These are phyloP conservation scores for Isichthys henryi DNA, from an alignment of 2,113 vertebrate species.

Conservation along the genomic window DNA sequence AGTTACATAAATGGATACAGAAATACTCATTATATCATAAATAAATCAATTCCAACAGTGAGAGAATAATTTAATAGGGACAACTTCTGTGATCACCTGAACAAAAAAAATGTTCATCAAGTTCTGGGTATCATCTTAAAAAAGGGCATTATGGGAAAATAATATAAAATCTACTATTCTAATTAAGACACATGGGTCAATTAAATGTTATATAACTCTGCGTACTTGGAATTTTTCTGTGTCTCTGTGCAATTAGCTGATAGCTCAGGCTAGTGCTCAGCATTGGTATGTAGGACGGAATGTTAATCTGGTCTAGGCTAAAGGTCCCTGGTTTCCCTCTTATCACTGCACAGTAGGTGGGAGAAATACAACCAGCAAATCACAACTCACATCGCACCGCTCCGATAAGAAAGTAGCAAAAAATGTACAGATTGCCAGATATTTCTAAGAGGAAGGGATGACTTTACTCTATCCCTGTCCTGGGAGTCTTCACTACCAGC, in stretches of 20 bases:
- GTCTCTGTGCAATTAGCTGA: background rate
- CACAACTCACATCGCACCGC: background rate
- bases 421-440: background rate
- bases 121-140: too few species aligned
- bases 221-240: background rate
- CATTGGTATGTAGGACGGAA: background rate
- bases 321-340: background rate
- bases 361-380: background rate
- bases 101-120: background rate
- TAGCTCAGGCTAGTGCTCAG: background rate
- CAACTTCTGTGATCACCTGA: background rate
- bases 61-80: conserved; percentile 1
- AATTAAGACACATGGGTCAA: background rate
- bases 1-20: background rate
- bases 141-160: background rate
- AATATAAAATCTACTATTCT: background rate
- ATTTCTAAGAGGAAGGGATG: background rate
- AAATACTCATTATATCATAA: background rate
- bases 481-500: background rate
- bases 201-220: background rate
- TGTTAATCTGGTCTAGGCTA: background rate
- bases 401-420: background rate
- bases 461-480: background rate
- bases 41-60: background rate
- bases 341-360: background rate